Evolutionary conservation across 2,888 invertebrate species (phyloP).

Genomic region (Zeuzera pyrina): DNA sequence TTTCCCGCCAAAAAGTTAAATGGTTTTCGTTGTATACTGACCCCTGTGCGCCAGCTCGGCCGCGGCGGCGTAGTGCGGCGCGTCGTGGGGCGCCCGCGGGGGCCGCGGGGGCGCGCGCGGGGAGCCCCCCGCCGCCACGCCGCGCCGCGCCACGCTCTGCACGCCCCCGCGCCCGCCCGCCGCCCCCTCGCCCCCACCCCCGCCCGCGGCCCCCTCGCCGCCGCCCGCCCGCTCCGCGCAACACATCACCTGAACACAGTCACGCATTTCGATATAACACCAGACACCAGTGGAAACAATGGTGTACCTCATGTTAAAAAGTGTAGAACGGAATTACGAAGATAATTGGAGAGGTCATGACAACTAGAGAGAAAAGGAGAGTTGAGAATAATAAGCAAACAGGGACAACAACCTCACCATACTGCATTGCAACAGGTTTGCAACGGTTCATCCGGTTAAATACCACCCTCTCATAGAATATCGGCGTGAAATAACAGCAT

Average conservation of each 20-base stretch:
- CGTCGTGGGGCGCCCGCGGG: neutral
- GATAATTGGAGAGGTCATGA: too few relatives aligned
- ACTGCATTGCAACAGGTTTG: too few relatives aligned
- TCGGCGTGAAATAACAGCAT: too few relatives aligned
- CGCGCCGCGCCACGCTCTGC: slow-evolving; percentile 30
- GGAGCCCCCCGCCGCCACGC: slow-evolving; percentile 36
- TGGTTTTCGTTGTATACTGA: slow-evolving; percentile 7
- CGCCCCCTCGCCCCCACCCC: slow-evolving; percentile 27
- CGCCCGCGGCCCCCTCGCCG: slow-evolving; percentile 37
- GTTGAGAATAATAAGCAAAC: too few relatives aligned
- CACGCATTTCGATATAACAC: neutral
- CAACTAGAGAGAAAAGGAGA: too few relatives aligned
- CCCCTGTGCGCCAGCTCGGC: slow-evolving; percentile 28
- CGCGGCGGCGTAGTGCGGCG: slow-evolving; percentile 5
- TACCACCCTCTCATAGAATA: too few relatives aligned
- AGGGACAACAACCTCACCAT: too few relatives aligned
- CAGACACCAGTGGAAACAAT: neutral
- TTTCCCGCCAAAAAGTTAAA: too few relatives aligned
- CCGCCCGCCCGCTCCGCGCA: slow-evolving; percentile 33
- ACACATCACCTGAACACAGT: slow-evolving; percentile 31
- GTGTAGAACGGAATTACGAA: too few relatives aligned
- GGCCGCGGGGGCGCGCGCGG: slow-evolving; percentile 65
- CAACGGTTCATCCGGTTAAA: too few relatives aligned
- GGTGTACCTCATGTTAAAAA: too few relatives aligned
- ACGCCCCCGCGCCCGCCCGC: slow-evolving; percentile 44